Evolutionary conservation across 2,113 vertebrate species (phyloP).

Genomic region (Dermatemys mawii): DNA sequence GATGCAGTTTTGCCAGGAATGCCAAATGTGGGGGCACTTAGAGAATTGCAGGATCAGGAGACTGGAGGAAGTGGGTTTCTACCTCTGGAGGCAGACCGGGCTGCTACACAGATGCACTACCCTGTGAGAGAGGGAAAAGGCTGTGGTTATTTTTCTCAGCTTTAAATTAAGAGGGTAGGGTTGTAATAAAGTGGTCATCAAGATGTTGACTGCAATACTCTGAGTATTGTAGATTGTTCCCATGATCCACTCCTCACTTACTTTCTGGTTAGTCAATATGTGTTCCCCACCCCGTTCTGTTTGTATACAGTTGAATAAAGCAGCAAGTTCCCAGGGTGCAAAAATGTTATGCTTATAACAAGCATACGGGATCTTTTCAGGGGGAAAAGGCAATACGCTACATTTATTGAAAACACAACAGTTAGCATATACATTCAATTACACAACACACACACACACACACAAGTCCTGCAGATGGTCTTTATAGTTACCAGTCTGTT

Average conservation of each 20-base stretch:
- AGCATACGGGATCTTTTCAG: too few species aligned
- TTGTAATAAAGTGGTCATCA: not conserved
- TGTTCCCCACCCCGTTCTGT: not conserved
- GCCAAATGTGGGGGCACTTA: not conserved
- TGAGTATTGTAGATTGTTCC: not conserved
- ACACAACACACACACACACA: too few species aligned
- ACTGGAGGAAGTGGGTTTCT: not conserved
- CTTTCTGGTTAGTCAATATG: not conserved
- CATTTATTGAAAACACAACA: too few species aligned
- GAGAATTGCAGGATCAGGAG: not conserved
- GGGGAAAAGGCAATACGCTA: too few species aligned
- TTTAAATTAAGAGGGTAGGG: constrained; percentile 57
- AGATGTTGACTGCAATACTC: not conserved
- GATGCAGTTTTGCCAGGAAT: not conserved
- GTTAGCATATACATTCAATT: too few species aligned
- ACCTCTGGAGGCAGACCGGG: not conserved
- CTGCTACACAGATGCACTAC: not conserved
- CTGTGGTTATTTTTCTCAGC: constrained; percentile 52
- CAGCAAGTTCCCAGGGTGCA: not conserved
- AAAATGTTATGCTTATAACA: too few species aligned
- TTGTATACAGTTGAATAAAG: not conserved
- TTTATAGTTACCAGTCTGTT: too few species aligned
- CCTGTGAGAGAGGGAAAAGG: not conserved
- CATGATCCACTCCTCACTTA: not conserved
- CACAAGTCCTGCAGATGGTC: too few species aligned